These are phyloP conservation scores for Eospalax fontanierii DNA, from an alignment of 2,797 vertebrate genomes.

Conservation along the genomic window DNA sequence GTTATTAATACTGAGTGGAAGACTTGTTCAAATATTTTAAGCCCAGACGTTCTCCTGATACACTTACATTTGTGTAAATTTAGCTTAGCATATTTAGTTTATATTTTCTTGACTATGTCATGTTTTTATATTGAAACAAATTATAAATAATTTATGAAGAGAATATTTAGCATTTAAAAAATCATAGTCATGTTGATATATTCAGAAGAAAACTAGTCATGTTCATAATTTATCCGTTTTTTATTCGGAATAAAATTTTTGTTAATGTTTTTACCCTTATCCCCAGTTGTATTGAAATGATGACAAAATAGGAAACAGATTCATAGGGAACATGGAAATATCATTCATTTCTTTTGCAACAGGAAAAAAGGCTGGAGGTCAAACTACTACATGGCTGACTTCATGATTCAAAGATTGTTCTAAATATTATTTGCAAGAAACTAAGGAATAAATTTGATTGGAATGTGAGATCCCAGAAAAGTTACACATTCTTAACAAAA, in stretches of 20 bases:
- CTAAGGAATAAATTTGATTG: not conserved
- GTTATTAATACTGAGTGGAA: not conserved
- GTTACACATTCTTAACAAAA: not conserved
- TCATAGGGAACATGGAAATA: not conserved
- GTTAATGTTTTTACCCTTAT: not conserved
- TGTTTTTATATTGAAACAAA: not conserved
- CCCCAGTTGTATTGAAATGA: not conserved
- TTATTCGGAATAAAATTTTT: too few species aligned
- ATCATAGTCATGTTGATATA: not conserved
- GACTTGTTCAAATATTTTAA: not conserved
- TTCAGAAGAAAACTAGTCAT: not conserved
- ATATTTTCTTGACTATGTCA: not conserved
- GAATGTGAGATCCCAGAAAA: not conserved
- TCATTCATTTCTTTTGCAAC: not conserved
- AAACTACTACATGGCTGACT: not conserved
- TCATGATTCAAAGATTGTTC: not conserved
- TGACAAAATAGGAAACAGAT: not conserved
- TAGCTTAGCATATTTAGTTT: not conserved
- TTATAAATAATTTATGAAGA: not conserved
- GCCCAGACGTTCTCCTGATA: not conserved
- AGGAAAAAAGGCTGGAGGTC: not conserved
- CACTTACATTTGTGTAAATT: not conserved
- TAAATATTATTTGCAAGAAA: constrained; percentile 2
- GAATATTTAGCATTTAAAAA: not conserved
- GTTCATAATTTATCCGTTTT: not conserved